Base-by-base conservation (phyloP, 2,113 vertebrate species). In the Hystrix brachyura region DNA sequence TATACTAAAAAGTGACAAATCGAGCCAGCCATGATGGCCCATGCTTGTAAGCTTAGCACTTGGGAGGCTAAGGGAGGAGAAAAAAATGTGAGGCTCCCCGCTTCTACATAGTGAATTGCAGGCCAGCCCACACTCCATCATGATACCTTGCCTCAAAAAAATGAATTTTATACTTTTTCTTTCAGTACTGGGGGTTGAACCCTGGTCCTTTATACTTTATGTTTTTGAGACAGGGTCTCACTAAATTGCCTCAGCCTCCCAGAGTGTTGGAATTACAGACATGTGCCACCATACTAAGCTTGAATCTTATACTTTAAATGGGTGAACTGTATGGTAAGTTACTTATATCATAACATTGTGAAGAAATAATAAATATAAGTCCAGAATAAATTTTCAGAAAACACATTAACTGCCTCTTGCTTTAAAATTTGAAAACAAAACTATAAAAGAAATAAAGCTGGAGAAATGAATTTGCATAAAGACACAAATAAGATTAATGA, bases 401-500 rank as follows among this genome's bases (percentile, higher is more conserved):
- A 76, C 51, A 85, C 27, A 85, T 80, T 95, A 87, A n/a, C 48
- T 93, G 19, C 14, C 21, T 57, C 69, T 94, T 94, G 76, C 32
- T 95, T 94, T 84, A 94, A 94, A 91, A 43, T 67, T 83, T 89
- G 59, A 94, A 88, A 82, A 82, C 29, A 92, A 94, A 90, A 43
- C 21, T 83, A 59, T 59, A 79, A 91, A 87, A 76, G 3, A 97
- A 94, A 81, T 67, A 86, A 92, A 69, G 4, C 34, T 92, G 46
- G 21, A 82, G 17, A 92, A 95, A 92, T 78, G 67, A 82, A 85
- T 78, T 32, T 96, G 78, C 46, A 71, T 88, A 95, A 60, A 79
- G 21, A 93, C 21, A 80, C 51, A 91, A 90, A 62, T 34, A 83
- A 91, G 34, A 90, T 95, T 78, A 93, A 96, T 17, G 59, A 72